phyloP scores from a whole-genome alignment of 2,113 vertebrate genomes.

The Daboia siamensis region DNA sequence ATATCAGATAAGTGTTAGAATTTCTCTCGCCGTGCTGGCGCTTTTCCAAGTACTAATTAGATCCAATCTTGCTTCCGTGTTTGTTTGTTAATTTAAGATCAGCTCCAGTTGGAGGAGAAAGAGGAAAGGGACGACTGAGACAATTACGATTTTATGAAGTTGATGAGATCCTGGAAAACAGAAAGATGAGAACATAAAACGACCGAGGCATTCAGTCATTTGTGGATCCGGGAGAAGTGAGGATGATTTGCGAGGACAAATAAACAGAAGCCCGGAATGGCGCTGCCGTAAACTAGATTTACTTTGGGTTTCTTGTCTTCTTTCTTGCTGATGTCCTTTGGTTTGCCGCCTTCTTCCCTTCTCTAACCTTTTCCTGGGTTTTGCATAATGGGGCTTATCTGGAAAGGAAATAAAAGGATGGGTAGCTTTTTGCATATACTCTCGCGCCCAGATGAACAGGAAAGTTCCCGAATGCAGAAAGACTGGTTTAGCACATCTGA shows the following conservation, averaged over 20 bases:
- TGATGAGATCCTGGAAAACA: not conserved
- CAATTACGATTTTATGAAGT: not conserved
- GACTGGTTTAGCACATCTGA: not conserved
- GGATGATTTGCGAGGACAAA: not conserved
- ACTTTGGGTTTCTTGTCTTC: not conserved
- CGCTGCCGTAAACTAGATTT: not conserved
- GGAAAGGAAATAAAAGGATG: not conserved
- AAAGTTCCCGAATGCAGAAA: not conserved
- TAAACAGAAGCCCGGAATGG: not conserved
- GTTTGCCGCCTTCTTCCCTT: not conserved
- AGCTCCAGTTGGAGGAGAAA: not conserved
- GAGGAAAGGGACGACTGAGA: not conserved
- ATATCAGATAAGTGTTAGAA: not conserved
- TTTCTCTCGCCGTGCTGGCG: not conserved
- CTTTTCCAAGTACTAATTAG: not conserved
- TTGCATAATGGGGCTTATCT: not conserved
- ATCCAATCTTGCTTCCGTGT: not conserved
- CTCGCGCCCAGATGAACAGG: not conserved
- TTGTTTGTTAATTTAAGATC: not conserved
- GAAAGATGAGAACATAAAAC: not conserved
- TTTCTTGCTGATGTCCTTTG: not conserved
- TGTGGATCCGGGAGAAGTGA: not conserved
- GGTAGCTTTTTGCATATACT: not conserved
- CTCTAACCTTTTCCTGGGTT: not conserved
- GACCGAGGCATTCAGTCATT: not conserved